phyloP scores from a whole-genome alignment of 2,797 vertebrate genomes.

The Eidolon dupreanum region DNA sequence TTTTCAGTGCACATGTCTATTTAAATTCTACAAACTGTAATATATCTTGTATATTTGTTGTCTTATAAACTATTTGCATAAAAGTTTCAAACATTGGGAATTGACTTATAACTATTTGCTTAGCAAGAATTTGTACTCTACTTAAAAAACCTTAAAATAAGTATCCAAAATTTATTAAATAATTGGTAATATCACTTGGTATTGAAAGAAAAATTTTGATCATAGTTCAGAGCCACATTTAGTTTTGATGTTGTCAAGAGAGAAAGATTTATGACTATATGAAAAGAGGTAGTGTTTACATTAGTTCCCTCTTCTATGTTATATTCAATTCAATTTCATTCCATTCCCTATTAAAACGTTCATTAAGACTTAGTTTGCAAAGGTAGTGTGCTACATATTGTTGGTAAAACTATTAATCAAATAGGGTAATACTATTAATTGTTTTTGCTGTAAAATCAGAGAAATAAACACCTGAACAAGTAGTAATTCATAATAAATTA shows the following conservation, averaged over 20 bases:
- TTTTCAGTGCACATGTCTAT: not conserved
- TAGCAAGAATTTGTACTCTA: not conserved
- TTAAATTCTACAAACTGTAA: slow-evolving; percentile 9
- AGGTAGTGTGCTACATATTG: not conserved
- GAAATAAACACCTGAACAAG: not conserved
- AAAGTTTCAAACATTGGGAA: not conserved
- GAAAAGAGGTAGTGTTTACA: not conserved
- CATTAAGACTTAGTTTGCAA: not conserved
- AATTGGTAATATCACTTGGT: not conserved
- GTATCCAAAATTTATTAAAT: not conserved
- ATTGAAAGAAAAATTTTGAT: not conserved
- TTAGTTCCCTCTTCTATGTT: not conserved
- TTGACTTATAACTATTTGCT: not conserved
- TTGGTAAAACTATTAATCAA: not conserved
- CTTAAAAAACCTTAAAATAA: not conserved
- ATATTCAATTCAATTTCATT: not conserved
- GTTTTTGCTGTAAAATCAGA: not conserved
- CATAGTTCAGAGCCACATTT: not conserved
- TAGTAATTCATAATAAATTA: not conserved
- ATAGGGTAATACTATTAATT: not conserved
- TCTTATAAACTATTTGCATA: not conserved
- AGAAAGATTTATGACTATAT: not conserved
- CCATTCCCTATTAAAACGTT: not conserved
- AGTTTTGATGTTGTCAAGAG: not conserved
- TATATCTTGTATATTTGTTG: not conserved